phyloP scores from a whole-genome alignment of 2,797 vertebrate species.

The Amblyraja radiata region DNA sequence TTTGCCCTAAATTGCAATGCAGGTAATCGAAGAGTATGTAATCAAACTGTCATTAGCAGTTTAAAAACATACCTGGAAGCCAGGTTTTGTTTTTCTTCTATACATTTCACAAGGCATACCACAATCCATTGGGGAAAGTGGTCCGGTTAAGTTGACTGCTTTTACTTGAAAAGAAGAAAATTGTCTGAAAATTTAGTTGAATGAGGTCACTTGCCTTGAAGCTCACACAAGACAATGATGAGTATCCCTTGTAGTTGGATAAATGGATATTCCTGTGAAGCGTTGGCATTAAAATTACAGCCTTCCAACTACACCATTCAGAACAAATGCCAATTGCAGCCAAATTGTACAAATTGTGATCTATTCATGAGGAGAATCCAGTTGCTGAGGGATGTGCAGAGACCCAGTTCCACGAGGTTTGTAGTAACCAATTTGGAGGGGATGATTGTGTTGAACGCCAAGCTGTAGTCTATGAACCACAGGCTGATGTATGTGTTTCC shows the following conservation, averaged over 20 bases:
- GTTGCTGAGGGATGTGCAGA: too few relatives aligned
- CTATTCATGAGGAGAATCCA: too few relatives aligned
- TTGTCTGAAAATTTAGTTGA: not conserved
- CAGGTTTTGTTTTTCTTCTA: not conserved
- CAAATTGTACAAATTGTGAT: too few relatives aligned
- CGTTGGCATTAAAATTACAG: not conserved
- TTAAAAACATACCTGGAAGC: not conserved
- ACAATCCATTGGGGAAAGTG: not conserved
- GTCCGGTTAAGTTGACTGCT: not conserved
- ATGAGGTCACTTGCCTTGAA: not conserved
- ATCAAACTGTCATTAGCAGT: not conserved
- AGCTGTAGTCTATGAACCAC: too few relatives aligned
- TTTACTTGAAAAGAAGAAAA: conserved; percentile 12
- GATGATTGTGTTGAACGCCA: too few relatives aligned
- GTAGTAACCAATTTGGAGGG: too few relatives aligned
- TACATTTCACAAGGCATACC: not conserved
- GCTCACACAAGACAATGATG: not conserved
- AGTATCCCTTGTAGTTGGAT: not conserved
- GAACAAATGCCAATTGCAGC: not conserved
- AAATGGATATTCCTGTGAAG: not conserved
- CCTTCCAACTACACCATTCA: not conserved
- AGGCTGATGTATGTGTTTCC: too few relatives aligned
- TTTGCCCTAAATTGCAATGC: not conserved
- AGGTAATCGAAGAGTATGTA: not conserved
- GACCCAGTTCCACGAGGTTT: too few relatives aligned